Base-by-base conservation (phyloP, 2,888 invertebrate species). In the Rhogogaster chlorosoma region DNA sequence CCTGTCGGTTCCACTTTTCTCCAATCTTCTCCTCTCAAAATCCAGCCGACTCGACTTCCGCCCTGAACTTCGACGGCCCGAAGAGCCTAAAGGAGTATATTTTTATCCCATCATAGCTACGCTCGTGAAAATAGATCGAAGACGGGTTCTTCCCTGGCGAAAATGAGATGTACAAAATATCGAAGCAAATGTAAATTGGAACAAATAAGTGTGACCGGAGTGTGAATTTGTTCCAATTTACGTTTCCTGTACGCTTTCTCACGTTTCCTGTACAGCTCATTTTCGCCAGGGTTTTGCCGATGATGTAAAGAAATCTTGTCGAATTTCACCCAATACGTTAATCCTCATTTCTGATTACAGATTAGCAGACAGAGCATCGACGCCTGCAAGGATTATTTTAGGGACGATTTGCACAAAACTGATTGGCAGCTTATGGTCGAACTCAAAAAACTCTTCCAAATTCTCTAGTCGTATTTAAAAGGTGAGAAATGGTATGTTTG, bases 391-490 rank as follows among this genome's bases (percentile, higher is more conserved):
- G 98, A 99, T 91, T 99, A 99, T 94, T 99, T 99, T 96, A 96
- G 99, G 87, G 99, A 99, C 90, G 99, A 99, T 94, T 95, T 99
- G 91, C 94, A 97, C 92, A 99, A 99, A 94, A 96, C 97, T 88
- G 99, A 99, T 94, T 99, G 99, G 99, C 98, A 98, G 93, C 95
- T 99, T 87, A 99, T 99, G 97, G 97, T 99, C 86, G 99, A 99
- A 94, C 95, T 99, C 92, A 99, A 99, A 95, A 99, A 99, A 94
- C 95, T 97, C 91, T 99, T 99, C 95, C 96, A 98, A 94, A 99
- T 99, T 94, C 95, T 99, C 93, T 99, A 97, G 95, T 88, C 85
- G 80, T 77, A 53, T 26, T 12, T 42, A 42, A 42, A 12, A 42
- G n/a, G 71, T 73, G 71, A 42, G 71, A 32, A n/a, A 53, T 49